A percentile compares a stretch with the other conserved stretches of the same genome.
phyloP scores from a whole-genome alignment of 2,113 vertebrate genomes.

The Gila orcuttii region DNA sequence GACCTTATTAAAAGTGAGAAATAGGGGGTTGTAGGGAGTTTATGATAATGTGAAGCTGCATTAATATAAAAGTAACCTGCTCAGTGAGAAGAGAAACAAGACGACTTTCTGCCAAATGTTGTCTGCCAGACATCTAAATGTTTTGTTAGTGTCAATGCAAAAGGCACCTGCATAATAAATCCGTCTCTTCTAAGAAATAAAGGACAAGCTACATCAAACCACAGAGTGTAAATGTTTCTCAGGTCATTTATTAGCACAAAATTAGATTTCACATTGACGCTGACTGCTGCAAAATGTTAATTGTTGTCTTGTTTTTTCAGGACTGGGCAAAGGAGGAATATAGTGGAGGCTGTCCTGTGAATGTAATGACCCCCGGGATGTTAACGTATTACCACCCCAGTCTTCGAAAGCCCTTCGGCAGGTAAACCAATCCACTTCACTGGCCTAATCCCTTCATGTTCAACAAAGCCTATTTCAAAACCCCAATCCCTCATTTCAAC shows the following conservation, averaged over 20 bases:
- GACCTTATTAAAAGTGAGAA: constrained; percentile 37
- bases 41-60: not conserved
- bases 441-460: constrained; percentile 21
- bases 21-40: not conserved
- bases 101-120: not conserved
- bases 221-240: constrained; percentile 8
- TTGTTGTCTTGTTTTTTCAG: constrained; percentile 60
- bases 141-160: constrained; percentile 17
- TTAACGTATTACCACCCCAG: constrained; percentile 75
- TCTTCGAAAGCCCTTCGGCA: constrained; percentile 72
- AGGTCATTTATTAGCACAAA: not conserved
- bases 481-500: not conserved
- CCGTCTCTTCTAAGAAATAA: not conserved
- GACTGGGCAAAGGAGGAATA: constrained; percentile 76
- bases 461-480: constrained; percentile 13
- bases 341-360: constrained; percentile 75
- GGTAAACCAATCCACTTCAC: constrained; percentile 60
- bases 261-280: not conserved
- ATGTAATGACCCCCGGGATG: constrained; percentile 77
- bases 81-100: not conserved
- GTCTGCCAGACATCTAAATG: constrained; percentile 12
- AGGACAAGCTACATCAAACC: not conserved
- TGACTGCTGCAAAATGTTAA: not conserved
- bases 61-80: constrained; percentile 16
- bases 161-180: constrained; percentile 14